These are phyloP conservation scores for Heteronetta atricapilla DNA, from an alignment of 2,113 vertebrate species.

Conservation along the genomic window DNA sequence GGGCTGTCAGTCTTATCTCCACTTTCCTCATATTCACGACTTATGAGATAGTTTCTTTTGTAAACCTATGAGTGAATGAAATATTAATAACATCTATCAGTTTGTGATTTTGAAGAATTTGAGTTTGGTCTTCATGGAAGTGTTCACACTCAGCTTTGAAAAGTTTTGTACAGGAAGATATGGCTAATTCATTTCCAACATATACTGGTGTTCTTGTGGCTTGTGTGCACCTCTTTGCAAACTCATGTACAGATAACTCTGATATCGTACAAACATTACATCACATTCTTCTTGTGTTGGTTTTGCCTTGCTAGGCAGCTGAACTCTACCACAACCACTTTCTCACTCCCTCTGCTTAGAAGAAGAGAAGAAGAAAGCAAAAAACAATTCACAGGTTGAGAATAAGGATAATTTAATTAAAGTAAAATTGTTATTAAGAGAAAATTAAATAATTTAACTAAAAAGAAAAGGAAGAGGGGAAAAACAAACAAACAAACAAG, in stretches of 20 bases:
- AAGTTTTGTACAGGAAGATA: background rate
- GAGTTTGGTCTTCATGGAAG: background rate
- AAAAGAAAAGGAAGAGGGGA: no score
- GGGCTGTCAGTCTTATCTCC: background rate
- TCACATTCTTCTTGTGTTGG: background rate
- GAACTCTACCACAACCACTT: no score
- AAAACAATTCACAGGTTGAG: no score
- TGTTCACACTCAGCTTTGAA: background rate
- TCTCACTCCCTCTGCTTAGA: no score
- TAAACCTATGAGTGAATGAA: background rate
- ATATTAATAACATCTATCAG: background rate
- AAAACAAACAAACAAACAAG: no score
- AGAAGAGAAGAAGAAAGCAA: no score
- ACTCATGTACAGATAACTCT: rapidly evolving
- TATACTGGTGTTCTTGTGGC: background rate
- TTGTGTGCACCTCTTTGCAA: background rate
- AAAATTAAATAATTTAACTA: no score
- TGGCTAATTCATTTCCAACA: rapidly evolving
- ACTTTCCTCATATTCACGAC: background rate
- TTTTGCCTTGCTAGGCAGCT: no score
- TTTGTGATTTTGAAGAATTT: background rate
- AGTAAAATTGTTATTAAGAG: no score
- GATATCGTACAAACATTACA: background rate
- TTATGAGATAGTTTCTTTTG: background rate
- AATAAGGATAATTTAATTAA: no score